Evolutionary conservation across 2,888 invertebrate genomes (phyloP).

Genomic region (Sarcophaga variegata): DNA sequence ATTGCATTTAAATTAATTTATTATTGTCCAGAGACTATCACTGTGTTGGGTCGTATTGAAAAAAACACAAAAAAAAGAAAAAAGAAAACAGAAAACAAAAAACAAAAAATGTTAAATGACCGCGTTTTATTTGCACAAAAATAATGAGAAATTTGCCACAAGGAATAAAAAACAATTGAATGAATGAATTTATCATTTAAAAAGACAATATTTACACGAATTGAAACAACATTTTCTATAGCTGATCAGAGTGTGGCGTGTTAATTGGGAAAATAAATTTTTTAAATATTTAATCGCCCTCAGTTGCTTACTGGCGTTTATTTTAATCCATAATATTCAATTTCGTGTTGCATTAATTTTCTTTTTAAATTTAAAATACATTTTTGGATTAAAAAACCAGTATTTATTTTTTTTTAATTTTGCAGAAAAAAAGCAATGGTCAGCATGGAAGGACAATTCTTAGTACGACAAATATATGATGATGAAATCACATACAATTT

Average conservation of each 20-base stretch:
- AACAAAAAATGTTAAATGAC: slow-evolving; percentile 39
- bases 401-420: slow-evolving; percentile 44
- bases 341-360: neutral
- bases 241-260: neutral
- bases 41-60: slow-evolving; percentile 12
- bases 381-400: neutral
- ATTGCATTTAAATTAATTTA: slow-evolving; percentile 40
- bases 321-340: too few species aligned
- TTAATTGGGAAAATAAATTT: neutral
- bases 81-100: too few species aligned
- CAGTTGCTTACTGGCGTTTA: too few species aligned
- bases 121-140: slow-evolving; percentile 10
- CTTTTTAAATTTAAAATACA: neutral
- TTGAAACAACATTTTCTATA: neutral
- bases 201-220: neutral
- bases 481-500: slow-evolving; percentile 97
- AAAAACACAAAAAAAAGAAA: neutral
- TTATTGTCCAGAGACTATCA: slow-evolving; percentile 6
- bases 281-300: too few species aligned
- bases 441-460: slow-evolving; percentile 96
- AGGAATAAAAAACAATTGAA: neutral
- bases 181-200: slow-evolving; percentile 7
- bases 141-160: slow-evolving; percentile 18
- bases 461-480: slow-evolving; percentile 96
- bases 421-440: slow-evolving; percentile 95